Evolutionary conservation across 2,888 invertebrate species (phyloP).

Genomic region (Eugnorisma glareosa): DNA sequence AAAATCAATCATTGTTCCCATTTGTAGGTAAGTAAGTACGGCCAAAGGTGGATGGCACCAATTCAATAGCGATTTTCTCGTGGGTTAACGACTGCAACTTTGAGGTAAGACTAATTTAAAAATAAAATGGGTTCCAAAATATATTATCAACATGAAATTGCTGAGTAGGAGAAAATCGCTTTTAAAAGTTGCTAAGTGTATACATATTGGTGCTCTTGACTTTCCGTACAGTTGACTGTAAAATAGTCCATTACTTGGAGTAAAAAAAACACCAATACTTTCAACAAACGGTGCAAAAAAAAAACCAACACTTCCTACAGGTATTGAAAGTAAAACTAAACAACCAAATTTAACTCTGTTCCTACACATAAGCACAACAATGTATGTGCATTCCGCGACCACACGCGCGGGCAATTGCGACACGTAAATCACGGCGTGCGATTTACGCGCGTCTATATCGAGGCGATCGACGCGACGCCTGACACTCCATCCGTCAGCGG

Average conservation of each 20-base stretch:
- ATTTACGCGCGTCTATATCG: slow-evolving; percentile 64
- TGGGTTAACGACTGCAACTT: neutral
- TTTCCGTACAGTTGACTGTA: neutral
- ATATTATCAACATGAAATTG: neutral
- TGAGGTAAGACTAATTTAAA: neutral
- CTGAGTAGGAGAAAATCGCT: neutral
- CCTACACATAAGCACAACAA: neutral
- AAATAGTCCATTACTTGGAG: neutral
- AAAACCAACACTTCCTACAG: neutral
- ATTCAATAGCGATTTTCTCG: neutral
- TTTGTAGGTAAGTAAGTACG: neutral
- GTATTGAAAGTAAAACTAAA: neutral
- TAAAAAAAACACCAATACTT: neutral
- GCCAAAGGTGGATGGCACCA: neutral
- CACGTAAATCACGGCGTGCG: slow-evolving; percentile 56
- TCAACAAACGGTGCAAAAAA: neutral
- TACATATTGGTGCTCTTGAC: neutral
- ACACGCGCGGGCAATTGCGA: slow-evolving; percentile 6
- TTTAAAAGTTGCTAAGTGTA: neutral
- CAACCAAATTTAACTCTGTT: neutral
- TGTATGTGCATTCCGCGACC: neutral
- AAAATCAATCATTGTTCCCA: neutral
- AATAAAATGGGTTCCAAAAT: neutral
- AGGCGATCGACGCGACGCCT: slow-evolving; percentile 57
- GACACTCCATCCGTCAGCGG: slow-evolving; percentile 62